Base-by-base conservation (phyloP, 1,140 invertebrate species). In the Drosophila trapezifrons region DNA sequence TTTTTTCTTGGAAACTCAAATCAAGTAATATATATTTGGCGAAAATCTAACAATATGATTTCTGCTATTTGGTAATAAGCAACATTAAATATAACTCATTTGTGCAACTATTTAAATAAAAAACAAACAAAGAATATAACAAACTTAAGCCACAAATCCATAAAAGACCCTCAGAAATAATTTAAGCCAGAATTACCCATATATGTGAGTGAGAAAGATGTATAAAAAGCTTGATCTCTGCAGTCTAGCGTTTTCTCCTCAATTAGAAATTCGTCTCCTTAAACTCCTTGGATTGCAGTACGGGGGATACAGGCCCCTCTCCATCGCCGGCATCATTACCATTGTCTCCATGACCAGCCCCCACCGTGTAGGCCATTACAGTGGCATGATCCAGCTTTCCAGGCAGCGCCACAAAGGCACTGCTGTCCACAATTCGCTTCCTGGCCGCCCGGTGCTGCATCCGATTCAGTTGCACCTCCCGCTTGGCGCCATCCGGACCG, bases 381-480 rank as follows among this genome's bases (percentile, higher is more conserved):
- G 96, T 96, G 18, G 97, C 97, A 92, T 98, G 97, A 92, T 98
- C 98, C 59, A 98, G 92, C 92, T 98, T 98, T n/a, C 98, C 97
- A 2, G 97, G 97, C 67, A 98, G 47, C 0, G 84, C 95, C 89
- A 95, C 92, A 56, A 95, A 94, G 13, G 83, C 76, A 27, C 78
- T 84, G 66, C 91, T 91, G 52, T 92, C 91, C 1, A 92, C 89
- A 29, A 91, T 66, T 0, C 91, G 78, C 47, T 92, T 92, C 10
- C 91, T 77, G 25, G 90, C 91, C 6, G 78, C 90, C 32, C 91
- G 76, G 95, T 94, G 93, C 94, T 96, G 89, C 56, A 93, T 92
- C n/a, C 91, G 91, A 55, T 96, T 95, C 77, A 96, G 93, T 57
- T 96, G 95, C 72, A 94, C 94, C 80, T 95, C 94, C 29, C 96